A percentile compares a stretch with the other conserved stretches of the same genome.
Conservation (phyloP, 2,797 vertebrate species). For the Denticeps clupeoides region DNA sequence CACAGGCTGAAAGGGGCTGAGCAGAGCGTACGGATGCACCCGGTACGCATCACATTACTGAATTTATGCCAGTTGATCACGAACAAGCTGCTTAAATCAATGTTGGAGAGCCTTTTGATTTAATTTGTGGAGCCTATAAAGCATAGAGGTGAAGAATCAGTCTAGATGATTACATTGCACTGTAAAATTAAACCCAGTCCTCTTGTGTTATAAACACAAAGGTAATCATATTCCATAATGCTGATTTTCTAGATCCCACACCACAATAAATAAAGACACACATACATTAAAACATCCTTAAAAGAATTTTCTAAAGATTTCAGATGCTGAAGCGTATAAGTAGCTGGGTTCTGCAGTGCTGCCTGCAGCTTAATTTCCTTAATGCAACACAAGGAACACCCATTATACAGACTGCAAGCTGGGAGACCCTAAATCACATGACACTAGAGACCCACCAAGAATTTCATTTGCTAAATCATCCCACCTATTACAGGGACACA, state of each 20-base stretch:
- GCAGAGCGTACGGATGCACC: slow-evolving; percentile 23
- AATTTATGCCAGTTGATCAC: slow-evolving; percentile 15
- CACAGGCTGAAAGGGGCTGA: slow-evolving; percentile 10
- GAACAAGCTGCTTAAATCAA: slow-evolving; percentile 15
- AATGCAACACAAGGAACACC: slow-evolving; percentile 19
- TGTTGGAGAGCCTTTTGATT: slow-evolving; percentile 17
- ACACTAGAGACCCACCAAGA: too few species aligned
- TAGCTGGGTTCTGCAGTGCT: slow-evolving; percentile 10
- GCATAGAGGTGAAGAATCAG: slow-evolving; percentile 16
- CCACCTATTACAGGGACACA: too few species aligned
- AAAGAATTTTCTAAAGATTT: slow-evolving; percentile 1
- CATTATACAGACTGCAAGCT: too few species aligned
- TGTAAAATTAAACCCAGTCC: slow-evolving; percentile 15
- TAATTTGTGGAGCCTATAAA: slow-evolving; percentile 15
- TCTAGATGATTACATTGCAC: slow-evolving; percentile 16
- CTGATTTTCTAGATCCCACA: background rate
- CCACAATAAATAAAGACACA: background rate
- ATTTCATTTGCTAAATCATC: too few species aligned
- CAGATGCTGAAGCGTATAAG: slow-evolving; percentile 2
- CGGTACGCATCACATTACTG: slow-evolving; percentile 17
- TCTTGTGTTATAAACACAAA: background rate
- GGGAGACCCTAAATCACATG: too few species aligned
- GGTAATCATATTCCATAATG: background rate
- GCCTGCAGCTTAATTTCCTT: slow-evolving; percentile 26
- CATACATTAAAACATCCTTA: background rate